Evolutionary conservation across 2,797 vertebrate genomes (phyloP).

Genomic region (Siniperca undulata): DNA sequence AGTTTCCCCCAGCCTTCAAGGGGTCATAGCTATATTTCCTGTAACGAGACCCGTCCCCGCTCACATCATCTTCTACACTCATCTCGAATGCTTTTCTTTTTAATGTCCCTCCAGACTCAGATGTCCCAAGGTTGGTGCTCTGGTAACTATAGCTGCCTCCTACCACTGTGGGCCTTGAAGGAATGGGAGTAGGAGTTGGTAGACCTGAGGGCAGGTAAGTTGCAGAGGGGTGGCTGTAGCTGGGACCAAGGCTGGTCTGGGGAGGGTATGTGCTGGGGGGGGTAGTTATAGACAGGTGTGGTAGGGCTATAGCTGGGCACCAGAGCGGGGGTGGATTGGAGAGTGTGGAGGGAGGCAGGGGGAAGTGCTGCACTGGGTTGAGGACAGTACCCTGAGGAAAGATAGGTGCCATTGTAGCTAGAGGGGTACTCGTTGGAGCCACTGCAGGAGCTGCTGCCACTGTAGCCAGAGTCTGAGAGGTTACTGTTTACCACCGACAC

Average conservation of each 20-base stretch:
- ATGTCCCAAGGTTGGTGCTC: constrained; percentile 79
- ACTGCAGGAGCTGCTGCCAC: constrained; percentile 87
- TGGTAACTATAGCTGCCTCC: constrained; percentile 90
- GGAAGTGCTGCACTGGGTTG: constrained; percentile 89
- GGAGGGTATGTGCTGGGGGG: constrained; percentile 88
- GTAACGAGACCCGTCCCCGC: constrained; percentile 86
- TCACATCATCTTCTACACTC: constrained; percentile 86
- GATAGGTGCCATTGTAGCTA: constrained; percentile 91
- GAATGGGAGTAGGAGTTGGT: constrained; percentile 89
- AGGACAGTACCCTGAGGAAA: constrained; percentile 92
- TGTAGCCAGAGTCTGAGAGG: constrained; percentile 88
- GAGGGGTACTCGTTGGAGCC: constrained; percentile 90
- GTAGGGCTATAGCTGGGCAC: constrained; percentile 91
- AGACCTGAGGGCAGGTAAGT: constrained; percentile 92
- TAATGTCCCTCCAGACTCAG: constrained; percentile 84
- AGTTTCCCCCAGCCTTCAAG: constrained; percentile 85
- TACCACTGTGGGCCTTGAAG: constrained; percentile 87
- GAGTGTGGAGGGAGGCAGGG: constrained; percentile 88
- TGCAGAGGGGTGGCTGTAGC: constrained; percentile 88
- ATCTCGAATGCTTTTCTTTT: constrained; percentile 96
- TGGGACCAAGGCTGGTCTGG: constrained; percentile 86
- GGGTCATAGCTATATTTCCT: constrained; percentile 93
- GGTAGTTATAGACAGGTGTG: constrained; percentile 92
- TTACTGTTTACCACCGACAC: constrained; percentile 88
- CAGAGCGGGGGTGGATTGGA: constrained; percentile 88